phyloP scores from a whole-genome alignment of 2,797 vertebrate species.

The Luscinia luscinia region DNA sequence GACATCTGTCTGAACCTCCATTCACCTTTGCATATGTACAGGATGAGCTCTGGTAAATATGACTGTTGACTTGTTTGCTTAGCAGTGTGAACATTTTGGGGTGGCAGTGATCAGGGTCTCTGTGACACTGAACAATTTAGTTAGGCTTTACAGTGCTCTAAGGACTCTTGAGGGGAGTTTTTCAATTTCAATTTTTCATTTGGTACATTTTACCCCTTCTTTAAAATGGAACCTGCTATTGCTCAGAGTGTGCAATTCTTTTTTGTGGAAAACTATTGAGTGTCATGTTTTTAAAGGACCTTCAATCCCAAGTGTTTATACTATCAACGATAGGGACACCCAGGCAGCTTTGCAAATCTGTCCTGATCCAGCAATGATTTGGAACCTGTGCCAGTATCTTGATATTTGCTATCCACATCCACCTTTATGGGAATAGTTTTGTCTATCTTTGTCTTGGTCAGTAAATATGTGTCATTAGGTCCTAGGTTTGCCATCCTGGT shows the following conservation, averaged over 20 bases:
- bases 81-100: background rate
- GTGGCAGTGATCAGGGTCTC: background rate
- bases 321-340: fast-evolving
- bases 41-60: background rate
- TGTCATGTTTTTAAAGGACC: background rate
- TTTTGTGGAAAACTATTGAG: background rate
- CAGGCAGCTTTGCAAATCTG: background rate
- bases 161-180: background rate
- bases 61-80: background rate
- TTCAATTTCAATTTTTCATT: background rate
- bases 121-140: background rate
- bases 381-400: background rate
- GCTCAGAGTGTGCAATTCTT: background rate
- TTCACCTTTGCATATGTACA: background rate
- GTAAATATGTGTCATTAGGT: background rate
- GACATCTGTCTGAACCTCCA: background rate
- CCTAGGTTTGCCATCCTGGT: background rate
- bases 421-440: background rate
- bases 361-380: background rate
- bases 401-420: background rate
- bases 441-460: background rate
- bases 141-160: background rate
- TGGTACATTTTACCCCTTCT: background rate
- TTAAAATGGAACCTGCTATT: background rate
- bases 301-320: background rate